Percentiles rank a stretch among this genome's conserved stretches.
Conservation (phyloP, 2,113 vertebrate genomes). For the Takifugu bimaculatus region DNA sequence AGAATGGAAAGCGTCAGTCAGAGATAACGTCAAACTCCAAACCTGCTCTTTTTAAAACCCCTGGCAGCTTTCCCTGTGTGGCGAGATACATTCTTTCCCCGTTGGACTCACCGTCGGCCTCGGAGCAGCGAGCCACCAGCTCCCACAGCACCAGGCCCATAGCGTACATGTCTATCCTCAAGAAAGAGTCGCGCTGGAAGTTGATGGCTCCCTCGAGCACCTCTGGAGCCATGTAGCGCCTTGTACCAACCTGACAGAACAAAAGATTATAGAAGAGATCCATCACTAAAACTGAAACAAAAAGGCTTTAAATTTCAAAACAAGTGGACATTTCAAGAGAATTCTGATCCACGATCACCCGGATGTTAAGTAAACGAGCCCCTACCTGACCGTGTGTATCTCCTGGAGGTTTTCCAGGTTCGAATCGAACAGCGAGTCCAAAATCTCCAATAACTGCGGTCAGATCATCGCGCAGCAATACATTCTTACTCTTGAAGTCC, state of each 20-base stretch:
- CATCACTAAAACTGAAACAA: no score
- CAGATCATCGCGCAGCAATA: constrained; percentile 91
- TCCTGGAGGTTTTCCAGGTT: constrained; percentile 94
- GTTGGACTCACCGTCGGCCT: constrained; percentile 82
- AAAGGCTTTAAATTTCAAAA: no score
- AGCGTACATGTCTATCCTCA: constrained; percentile 98
- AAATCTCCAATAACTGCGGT: constrained; percentile 94
- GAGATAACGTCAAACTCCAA: neutral
- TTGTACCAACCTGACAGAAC: constrained; percentile 85
- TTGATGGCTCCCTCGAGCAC: constrained; percentile 98
- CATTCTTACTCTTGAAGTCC: constrained; percentile 99
- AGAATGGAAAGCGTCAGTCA: constrained; percentile 11
- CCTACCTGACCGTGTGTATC: constrained; percentile 96
- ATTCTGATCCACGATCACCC: no score
- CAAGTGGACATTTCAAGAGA: no score
- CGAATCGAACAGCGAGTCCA: constrained; percentile 93
- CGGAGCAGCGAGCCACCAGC: constrained; percentile 89
- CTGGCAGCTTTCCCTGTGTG: constrained; percentile 20
- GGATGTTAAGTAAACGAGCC: neutral
- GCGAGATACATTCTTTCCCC: constrained; percentile 19
- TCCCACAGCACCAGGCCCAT: constrained; percentile 97
- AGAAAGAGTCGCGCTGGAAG: constrained; percentile 95
- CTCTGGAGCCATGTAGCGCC: constrained; percentile 98
- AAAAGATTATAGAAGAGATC: neutral
- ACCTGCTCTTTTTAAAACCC: neutral